Conservation (phyloP, 2,113 vertebrate genomes). For the Protobothrops flavoviridis region DNA sequence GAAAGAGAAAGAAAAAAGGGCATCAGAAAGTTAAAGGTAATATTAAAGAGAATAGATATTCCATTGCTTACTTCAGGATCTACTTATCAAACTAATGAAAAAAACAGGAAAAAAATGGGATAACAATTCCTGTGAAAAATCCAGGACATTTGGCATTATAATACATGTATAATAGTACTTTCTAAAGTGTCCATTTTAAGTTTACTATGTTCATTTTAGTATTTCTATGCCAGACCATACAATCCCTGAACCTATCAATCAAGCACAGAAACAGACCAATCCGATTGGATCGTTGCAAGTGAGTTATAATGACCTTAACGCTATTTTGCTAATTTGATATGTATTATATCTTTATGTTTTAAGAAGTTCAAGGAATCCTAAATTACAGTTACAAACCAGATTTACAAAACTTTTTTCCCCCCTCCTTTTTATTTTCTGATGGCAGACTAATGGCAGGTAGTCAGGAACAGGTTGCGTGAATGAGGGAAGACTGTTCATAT, state of each 20-base stretch:
- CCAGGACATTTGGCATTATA: not conserved
- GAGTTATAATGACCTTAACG: not conserved
- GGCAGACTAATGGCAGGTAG: slow-evolving; percentile 37
- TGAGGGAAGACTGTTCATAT: slow-evolving; percentile 12
- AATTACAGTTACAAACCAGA: slow-evolving; percentile 29
- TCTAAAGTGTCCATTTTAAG: slow-evolving; percentile 3
- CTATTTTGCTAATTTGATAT: not conserved
- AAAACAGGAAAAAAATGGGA: not conserved
- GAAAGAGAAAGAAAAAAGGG: not conserved
- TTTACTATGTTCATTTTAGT: slow-evolving; percentile 52
- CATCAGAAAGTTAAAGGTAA: not conserved
- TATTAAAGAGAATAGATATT: not conserved
- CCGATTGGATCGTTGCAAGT: slow-evolving; percentile 72
- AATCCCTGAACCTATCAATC: slow-evolving; percentile 62
- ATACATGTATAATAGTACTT: not conserved
- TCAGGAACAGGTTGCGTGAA: not conserved
- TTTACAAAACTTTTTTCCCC: not conserved
- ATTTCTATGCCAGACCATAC: slow-evolving; percentile 66
- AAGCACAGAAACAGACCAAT: slow-evolving; percentile 68
- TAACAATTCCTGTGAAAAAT: not conserved
- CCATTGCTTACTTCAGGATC: not conserved
- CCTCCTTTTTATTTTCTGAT: slow-evolving; percentile 41
- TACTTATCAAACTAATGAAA: not conserved
- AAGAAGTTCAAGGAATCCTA: not conserved
- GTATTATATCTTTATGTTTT: not conserved